Conservation (phyloP, 2,797 vertebrate species). For the Catostomus latipinnis region DNA sequence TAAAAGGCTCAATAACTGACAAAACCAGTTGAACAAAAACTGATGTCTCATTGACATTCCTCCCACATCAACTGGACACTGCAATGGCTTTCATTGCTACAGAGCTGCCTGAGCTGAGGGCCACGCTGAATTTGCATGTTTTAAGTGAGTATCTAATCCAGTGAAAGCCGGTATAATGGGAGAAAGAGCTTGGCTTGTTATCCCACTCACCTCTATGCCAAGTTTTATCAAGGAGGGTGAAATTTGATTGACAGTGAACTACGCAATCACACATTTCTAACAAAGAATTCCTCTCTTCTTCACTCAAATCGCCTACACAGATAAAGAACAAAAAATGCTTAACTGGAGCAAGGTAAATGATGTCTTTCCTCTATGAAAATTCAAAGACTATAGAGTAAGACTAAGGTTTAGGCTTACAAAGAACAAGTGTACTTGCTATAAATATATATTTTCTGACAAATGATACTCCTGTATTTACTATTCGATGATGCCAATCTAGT, state of each 20-base stretch:
- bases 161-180: constrained; percentile 25
- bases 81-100: neutral
- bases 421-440: too few relatives aligned
- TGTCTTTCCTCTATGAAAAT: neutral
- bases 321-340: constrained; percentile 12
- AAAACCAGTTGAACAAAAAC: neutral
- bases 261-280: constrained; percentile 66
- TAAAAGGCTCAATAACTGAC: neutral
- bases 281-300: constrained; percentile 63
- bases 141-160: constrained; percentile 37
- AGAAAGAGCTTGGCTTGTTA: constrained; percentile 78
- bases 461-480: too few relatives aligned
- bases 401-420: neutral
- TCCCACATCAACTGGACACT: neutral
- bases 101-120: constrained; percentile 17
- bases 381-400: neutral
- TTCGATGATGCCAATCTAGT: too few relatives aligned
- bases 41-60: neutral
- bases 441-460: too few relatives aligned
- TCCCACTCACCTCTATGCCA: constrained; percentile 74
- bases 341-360: constrained; percentile 16
- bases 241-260: constrained; percentile 75
- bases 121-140: constrained; percentile 16
- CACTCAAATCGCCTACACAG: constrained; percentile 15
- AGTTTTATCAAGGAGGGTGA: constrained; percentile 75